These are phyloP conservation scores for Tachina fera DNA, from an alignment of 2,888 invertebrate species.

Conservation along the genomic window DNA sequence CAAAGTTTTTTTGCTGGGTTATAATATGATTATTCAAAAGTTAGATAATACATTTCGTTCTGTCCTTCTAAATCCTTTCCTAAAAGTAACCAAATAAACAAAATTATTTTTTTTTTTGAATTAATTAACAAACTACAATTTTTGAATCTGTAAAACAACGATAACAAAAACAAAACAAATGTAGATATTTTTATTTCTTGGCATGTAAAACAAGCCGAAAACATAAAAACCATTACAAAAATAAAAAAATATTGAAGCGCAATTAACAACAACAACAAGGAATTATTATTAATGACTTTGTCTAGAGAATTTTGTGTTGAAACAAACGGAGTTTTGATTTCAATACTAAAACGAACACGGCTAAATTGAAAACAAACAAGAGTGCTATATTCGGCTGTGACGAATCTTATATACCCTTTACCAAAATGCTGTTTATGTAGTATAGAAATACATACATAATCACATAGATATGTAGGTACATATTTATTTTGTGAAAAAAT, in stretches of 20 bases:
- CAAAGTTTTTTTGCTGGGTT: too few relatives aligned
- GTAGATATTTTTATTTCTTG: constrained; percentile 67
- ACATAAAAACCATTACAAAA: constrained; percentile 63
- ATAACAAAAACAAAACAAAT: constrained; percentile 47
- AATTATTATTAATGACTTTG: constrained; percentile 79
- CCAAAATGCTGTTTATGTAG: too few relatives aligned
- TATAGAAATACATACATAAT: too few relatives aligned
- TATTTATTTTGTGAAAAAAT: too few relatives aligned
- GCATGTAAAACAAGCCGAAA: constrained; percentile 71
- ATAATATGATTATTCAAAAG: background rate
- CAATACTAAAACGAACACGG: constrained; percentile 58
- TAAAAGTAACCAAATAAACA: constrained; percentile 19
- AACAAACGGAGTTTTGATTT: constrained; percentile 72
- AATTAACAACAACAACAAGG: constrained; percentile 61
- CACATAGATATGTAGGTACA: too few relatives aligned
- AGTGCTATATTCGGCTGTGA: too few relatives aligned
- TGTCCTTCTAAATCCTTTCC: background rate
- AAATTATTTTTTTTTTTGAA: constrained; percentile 35
- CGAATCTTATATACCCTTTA: too few relatives aligned
- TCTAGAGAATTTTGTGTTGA: constrained; percentile 78
- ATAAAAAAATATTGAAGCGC: constrained; percentile 23
- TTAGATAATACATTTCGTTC: constrained; percentile 3
- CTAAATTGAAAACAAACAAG: background rate
- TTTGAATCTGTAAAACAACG: constrained; percentile 45
- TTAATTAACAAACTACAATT: constrained; percentile 54